These are phyloP conservation scores for Leuctra nigra DNA, from an alignment of 2,888 invertebrate species.

Conservation along the genomic window DNA sequence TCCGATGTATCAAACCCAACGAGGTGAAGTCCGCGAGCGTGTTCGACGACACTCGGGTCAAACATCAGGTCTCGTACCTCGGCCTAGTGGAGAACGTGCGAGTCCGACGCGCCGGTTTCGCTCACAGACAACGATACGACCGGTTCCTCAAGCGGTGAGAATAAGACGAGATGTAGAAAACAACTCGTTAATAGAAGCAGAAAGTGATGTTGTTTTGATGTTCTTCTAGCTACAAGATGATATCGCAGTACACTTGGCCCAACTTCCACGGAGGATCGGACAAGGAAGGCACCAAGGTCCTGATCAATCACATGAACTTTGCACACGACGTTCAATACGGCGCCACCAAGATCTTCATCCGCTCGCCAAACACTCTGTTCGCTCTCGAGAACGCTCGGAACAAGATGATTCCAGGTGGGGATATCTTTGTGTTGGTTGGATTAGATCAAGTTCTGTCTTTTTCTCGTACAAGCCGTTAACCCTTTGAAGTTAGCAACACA, in stretches of 20 bases:
- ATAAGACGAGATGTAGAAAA: too few relatives aligned
- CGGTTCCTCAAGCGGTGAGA: conserved; percentile 75
- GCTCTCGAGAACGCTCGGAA: conserved; percentile 77
- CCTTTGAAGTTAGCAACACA: too few relatives aligned
- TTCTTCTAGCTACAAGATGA: conserved; percentile 82
- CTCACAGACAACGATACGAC: conserved; percentile 90
- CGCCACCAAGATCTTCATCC: conserved; percentile 91
- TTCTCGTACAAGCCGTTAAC: too few relatives aligned
- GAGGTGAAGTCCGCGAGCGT: conserved; percentile 80
- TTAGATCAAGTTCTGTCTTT: too few relatives aligned
- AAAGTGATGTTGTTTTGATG: conserved; percentile 23
- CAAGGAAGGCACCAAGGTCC: conserved; percentile 75
- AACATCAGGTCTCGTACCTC: conserved; percentile 74
- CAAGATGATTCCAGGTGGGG: conserved; percentile 53
- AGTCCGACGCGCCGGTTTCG: conserved; percentile 94
- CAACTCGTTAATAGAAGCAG: too few relatives aligned
- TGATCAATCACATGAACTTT: conserved; percentile 74
- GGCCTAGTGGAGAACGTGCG: conserved; percentile 93
- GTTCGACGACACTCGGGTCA: conserved; percentile 77
- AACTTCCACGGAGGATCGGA: conserved; percentile 75
- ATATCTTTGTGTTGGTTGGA: too few relatives aligned
- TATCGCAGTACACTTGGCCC: conserved; percentile 94
- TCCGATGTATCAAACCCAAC: conserved; percentile 96
- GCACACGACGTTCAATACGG: conserved; percentile 86
- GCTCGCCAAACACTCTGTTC: conserved; percentile 88